Evolutionary conservation across 2,888 invertebrate genomes (phyloP).

Genomic region (Phlogophora meticulosa): DNA sequence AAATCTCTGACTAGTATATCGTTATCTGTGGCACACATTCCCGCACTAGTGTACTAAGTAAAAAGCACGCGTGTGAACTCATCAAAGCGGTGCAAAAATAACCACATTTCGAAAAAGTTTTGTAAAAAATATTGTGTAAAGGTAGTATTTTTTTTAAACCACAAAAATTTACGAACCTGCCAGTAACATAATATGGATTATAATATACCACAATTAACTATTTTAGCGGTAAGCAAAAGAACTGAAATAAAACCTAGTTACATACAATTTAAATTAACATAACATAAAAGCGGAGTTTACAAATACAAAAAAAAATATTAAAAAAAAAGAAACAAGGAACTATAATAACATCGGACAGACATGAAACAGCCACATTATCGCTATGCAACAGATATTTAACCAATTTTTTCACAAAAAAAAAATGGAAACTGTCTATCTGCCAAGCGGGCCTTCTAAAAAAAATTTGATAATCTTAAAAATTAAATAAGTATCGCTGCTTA

Average conservation of each 20-base stretch:
- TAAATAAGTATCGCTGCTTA: constrained; percentile 46
- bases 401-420: background rate
- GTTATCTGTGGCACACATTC: too few species aligned
- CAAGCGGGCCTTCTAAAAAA: constrained; percentile 19
- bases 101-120: too few species aligned
- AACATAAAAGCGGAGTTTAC: constrained; percentile 28
- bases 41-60: too few species aligned
- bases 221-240: constrained; percentile 38
- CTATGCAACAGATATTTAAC: background rate
- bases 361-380: constrained; percentile 2
- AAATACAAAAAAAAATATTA: constrained; percentile 18
- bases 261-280: constrained; percentile 37
- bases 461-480: constrained; percentile 46
- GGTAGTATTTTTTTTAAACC: background rate
- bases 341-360: constrained; percentile 18
- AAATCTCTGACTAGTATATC: too few species aligned
- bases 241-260: constrained; percentile 37
- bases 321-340: constrained; percentile 36
- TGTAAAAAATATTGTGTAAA: background rate
- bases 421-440: background rate
- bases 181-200: constrained; percentile 41
- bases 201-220: constrained; percentile 25
- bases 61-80: too few species aligned
- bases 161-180: too few species aligned
- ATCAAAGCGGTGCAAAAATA: too few species aligned